A percentile compares a stretch with the other conserved stretches of the same genome.
Evolutionary conservation across 2,797 vertebrate species (phyloP).

Genomic region (Pogonophryne albipinna): DNA sequence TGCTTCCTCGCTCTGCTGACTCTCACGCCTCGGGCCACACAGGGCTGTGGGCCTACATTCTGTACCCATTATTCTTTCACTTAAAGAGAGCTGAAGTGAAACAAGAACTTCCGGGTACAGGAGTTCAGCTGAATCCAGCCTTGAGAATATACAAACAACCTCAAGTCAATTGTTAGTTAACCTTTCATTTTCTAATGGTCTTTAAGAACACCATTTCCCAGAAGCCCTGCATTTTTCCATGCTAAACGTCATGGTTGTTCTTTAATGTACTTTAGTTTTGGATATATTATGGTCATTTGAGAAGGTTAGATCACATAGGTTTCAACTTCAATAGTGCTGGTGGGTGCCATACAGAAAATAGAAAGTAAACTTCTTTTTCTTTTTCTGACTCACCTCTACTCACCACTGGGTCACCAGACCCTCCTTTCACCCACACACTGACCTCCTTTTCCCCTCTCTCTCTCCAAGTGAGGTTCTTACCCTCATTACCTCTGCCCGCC

Average conservation of each 20-base stretch:
- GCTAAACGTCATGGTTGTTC: no score
- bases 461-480: no score
- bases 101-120: neutral
- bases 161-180: neutral
- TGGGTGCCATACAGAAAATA: neutral
- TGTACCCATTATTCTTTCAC: neutral
- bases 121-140: neutral
- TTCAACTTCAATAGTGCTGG: neutral
- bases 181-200: neutral
- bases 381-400: no score
- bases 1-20: constrained; percentile 51
- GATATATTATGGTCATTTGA: neutral
- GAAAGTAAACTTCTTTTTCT: no score
- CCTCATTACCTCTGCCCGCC: no score
- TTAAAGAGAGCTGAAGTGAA: neutral
- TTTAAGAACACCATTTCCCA: neutral
- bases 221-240: neutral
- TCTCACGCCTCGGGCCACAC: constrained; percentile 4
- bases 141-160: neutral
- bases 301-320: neutral
- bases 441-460: no score
- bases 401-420: no score
- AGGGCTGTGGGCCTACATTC: neutral
- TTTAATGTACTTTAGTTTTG: neutral
- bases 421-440: no score